These are phyloP conservation scores for Eulemur mongoz DNA, from an alignment of 2,797 vertebrate species.

Conservation along the genomic window DNA sequence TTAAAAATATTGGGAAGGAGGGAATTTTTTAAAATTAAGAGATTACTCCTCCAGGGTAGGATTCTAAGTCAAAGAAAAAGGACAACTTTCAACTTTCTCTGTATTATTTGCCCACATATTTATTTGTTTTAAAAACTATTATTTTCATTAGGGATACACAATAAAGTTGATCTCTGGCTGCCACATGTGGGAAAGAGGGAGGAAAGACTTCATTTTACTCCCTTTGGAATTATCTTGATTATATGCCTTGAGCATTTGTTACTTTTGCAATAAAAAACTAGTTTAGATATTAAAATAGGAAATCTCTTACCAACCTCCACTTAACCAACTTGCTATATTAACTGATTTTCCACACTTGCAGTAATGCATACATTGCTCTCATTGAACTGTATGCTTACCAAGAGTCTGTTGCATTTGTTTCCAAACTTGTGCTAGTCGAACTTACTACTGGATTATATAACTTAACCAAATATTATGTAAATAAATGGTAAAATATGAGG, in stretches of 20 bases:
- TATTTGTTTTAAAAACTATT: conserved; percentile 14
- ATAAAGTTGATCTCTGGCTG: background rate
- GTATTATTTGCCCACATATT: background rate
- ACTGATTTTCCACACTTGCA: background rate
- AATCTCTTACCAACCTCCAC: background rate
- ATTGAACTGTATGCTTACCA: background rate
- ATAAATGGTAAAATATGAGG: background rate
- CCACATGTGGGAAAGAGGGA: background rate
- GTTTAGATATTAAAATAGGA: background rate
- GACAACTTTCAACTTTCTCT: background rate
- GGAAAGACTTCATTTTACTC: background rate
- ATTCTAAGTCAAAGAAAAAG: background rate
- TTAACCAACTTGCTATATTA: background rate
- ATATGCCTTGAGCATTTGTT: background rate
- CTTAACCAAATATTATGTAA: background rate
- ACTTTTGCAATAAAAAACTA: conserved; percentile 3
- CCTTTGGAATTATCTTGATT: background rate
- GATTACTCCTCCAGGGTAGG: background rate
- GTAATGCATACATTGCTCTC: background rate
- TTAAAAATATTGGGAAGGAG: background rate
- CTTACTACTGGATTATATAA: background rate
- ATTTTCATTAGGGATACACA: background rate
- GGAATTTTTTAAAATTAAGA: background rate
- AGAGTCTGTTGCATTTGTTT: background rate
- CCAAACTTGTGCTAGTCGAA: background rate